Conservation (phyloP, 2,888 invertebrate genomes). For the Sesia bembeciformis region DNA sequence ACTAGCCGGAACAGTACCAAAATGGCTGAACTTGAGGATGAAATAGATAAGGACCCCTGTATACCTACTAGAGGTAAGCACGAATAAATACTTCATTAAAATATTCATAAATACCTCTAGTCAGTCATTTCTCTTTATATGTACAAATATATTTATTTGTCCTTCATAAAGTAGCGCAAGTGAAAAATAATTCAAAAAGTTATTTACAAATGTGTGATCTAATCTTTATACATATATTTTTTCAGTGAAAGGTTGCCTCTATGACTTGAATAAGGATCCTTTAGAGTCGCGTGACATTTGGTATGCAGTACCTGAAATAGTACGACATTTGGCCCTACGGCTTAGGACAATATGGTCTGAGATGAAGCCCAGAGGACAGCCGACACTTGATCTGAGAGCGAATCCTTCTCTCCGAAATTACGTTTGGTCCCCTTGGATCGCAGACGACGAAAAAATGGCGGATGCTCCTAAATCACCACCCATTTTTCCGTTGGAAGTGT, state of each 20-base stretch:
- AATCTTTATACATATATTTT: constrained; percentile 1
- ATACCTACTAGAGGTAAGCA: constrained; percentile 28
- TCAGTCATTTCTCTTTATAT: too few species aligned
- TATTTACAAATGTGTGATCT: background rate
- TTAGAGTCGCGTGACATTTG: constrained; percentile 32
- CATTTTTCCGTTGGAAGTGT: constrained; percentile 28
- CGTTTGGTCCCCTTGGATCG: constrained; percentile 31
- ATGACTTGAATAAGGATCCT: constrained; percentile 32
- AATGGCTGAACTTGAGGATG: constrained; percentile 4
- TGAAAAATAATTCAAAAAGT: background rate
- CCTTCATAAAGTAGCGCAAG: background rate
- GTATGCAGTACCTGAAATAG: constrained; percentile 24
- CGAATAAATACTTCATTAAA: background rate
- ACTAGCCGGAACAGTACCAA: constrained; percentile 20
- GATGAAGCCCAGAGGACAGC: constrained; percentile 21
- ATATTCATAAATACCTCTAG: background rate
- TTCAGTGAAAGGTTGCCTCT: constrained; percentile 39
- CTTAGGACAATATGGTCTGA: constrained; percentile 28
- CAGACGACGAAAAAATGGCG: constrained; percentile 20
- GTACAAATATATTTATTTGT: background rate
- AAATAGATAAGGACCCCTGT: constrained; percentile 16
- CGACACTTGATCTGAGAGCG: constrained; percentile 21
- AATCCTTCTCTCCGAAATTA: constrained; percentile 27
- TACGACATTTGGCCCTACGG: constrained; percentile 23
- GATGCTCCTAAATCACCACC: constrained; percentile 14